Percentiles rank a stretch among this genome's conserved stretches.
These are phyloP conservation scores for Gallinago nigripennis DNA, from an alignment of 2,797 vertebrate species.

Conservation along the genomic window DNA sequence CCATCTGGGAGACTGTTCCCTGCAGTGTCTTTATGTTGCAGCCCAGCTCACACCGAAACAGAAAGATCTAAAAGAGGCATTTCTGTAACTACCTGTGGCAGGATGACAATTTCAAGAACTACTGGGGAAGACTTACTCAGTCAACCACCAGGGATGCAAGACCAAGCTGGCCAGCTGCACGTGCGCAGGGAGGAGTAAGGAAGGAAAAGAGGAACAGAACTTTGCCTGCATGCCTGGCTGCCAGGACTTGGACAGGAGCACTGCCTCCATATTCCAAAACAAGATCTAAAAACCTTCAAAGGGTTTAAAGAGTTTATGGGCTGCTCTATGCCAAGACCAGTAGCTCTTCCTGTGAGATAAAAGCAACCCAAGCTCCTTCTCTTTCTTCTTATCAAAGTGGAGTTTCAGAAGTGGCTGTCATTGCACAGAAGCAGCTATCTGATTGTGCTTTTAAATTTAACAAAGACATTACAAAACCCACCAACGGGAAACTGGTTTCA, in stretches of 20 bases:
- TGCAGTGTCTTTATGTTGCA: not conserved
- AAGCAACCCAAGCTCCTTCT: not conserved
- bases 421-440: not conserved
- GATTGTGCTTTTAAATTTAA: conserved; percentile 6
- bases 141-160: too few species aligned
- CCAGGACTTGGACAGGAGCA: not conserved
- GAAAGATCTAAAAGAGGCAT: not conserved
- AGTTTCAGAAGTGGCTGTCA: conserved; percentile 10
- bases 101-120: not conserved
- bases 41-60: not conserved
- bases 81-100: not conserved
- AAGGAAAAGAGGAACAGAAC: not conserved
- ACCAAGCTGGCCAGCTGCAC: not conserved
- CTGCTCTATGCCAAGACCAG: not conserved
- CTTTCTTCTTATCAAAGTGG: not conserved
- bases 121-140: not conserved
- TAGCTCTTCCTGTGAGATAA: not conserved
- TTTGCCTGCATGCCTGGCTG: fast-evolving
- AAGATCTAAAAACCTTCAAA: not conserved
- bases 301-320: not conserved
- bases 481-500: not conserved
- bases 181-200: fast-evolving
- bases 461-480: not conserved
- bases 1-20: not conserved
- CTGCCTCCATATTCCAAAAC: not conserved